Base-by-base conservation (phyloP, 1,140 invertebrate species). In the Globodera rostochiensis region DNA sequence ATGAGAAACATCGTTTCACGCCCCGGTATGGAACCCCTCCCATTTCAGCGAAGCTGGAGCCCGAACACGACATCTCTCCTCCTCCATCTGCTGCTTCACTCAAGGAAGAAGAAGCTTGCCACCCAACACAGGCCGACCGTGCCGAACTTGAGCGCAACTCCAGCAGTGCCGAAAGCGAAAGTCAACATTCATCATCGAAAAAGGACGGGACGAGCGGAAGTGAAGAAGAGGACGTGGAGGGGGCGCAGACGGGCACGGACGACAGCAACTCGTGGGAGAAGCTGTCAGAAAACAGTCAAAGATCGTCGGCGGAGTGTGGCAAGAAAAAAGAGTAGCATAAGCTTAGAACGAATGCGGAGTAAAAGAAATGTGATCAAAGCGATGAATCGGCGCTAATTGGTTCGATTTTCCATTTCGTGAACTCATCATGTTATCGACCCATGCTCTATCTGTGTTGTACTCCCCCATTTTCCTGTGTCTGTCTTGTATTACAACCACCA, bases 191-290 rank as follows among this genome's bases (percentile, higher is more conserved):
- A 76, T 49, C 78, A 76, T 21, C 76, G 66, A 80, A 25, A 73
- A 82, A 77, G 6, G n/a, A 67, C n/a, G 60, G 21, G 50, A 74
- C 15, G 71, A 45, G 57, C 19, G 6, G 36, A 46, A 19, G 19
- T 49, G 70, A 82, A 6, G 80, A 46, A 25, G 69, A 67, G 15
- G 50, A 84, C 47, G 15, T 15, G n/a, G 82, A 82, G 21, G 74
- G n/a, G 0, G 47, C 45, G 21, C 57, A 80, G 8, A 36, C 70
- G n/a, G 64, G 49, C 4, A 60, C 79, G 9, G 60, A 80, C 60
- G 71, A 80, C 47, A 75, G 67, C 76, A 79, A 60, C 21, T 67
- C 60, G 45, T 75, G 79, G 71, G 79, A 80, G 9, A 78, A 78
- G 47, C 60, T 78, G 25, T 78, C 77, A 15, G 77, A 76, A 15